phyloP scores from a whole-genome alignment of 2,888 invertebrate species.

The Apeira syringaria region DNA sequence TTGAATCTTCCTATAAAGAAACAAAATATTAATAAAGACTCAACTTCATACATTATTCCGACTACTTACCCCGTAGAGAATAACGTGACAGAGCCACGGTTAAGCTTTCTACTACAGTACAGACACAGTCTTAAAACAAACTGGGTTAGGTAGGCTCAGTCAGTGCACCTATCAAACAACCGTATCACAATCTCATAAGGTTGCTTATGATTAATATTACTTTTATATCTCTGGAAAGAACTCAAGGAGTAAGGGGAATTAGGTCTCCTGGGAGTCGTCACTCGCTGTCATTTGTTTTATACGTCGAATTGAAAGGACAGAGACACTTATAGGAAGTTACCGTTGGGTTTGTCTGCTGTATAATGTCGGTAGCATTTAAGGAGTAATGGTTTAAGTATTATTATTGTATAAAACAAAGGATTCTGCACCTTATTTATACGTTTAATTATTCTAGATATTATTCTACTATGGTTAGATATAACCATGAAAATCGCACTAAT shows the following conservation, averaged over 20 bases:
- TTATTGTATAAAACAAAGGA: too few relatives aligned
- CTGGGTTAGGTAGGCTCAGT: too few relatives aligned
- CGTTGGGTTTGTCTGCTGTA: background rate
- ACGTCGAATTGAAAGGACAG: constrained; percentile 9
- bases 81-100: constrained; percentile 3
- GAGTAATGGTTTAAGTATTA: too few relatives aligned
- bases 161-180: too few relatives aligned
- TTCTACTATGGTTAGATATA: too few relatives aligned
- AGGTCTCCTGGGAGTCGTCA: constrained; percentile 8
- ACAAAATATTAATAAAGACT: constrained; percentile 12
- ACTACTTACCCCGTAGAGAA: constrained; percentile 5
- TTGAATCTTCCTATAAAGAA: too few relatives aligned
- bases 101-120: constrained; percentile 4
- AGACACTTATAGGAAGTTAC: constrained; percentile 4
- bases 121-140: background rate
- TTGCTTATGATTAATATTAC: too few relatives aligned
- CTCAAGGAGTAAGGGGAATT: constrained; percentile 9
- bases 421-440: too few relatives aligned
- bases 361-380: background rate
- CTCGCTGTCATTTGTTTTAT: constrained; percentile 7
- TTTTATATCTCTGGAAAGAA: too few relatives aligned
- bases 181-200: too few relatives aligned
- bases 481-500: too few relatives aligned
- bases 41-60: constrained; percentile 17
- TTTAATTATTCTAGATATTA: too few relatives aligned